A percentile compares a stretch with the other conserved stretches of the same genome.
Conservation (phyloP, 2,888 invertebrate species). For the Mellilla xanthometata region DNA sequence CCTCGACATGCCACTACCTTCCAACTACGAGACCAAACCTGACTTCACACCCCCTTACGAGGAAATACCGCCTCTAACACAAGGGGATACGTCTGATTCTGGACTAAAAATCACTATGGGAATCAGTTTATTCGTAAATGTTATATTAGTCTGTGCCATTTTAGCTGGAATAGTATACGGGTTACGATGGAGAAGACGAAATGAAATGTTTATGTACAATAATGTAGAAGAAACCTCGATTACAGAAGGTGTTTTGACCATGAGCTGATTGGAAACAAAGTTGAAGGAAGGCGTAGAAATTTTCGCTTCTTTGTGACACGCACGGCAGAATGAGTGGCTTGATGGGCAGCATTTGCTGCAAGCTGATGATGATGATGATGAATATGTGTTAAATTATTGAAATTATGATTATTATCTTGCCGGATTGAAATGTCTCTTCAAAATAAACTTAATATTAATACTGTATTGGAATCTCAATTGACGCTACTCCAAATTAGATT, state of each 20-base stretch:
- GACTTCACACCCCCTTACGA: slow-evolving; percentile 33
- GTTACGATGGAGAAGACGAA: slow-evolving; percentile 47
- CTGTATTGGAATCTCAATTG: too few relatives aligned
- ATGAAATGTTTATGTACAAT: slow-evolving; percentile 46
- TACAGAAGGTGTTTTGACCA: slow-evolving; percentile 41
- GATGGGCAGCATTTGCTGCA: too few relatives aligned
- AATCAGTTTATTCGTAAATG: slow-evolving; percentile 54
- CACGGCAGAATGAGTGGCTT: too few relatives aligned
- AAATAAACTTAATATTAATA: too few relatives aligned
- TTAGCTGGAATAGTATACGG: slow-evolving; percentile 41
- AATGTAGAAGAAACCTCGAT: slow-evolving; percentile 46
- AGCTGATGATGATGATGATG: too few relatives aligned
- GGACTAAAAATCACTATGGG: slow-evolving; percentile 41
- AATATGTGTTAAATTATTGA: too few relatives aligned
- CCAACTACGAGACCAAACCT: slow-evolving; percentile 32
- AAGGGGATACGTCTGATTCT: slow-evolving; percentile 5
- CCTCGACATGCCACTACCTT: slow-evolving; percentile 39
- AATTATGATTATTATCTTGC: too few relatives aligned
- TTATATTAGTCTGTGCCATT: slow-evolving; percentile 44
- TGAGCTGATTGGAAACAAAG: slow-evolving; percentile 28
- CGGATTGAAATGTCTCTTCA: too few relatives aligned
- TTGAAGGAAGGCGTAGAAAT: background rate
- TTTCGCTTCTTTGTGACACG: background rate
- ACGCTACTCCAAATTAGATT: too few relatives aligned
- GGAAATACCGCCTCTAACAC: slow-evolving; percentile 14